phyloP scores from a whole-genome alignment of 2,797 vertebrate genomes.

The Onychomys leucogaster region DNA sequence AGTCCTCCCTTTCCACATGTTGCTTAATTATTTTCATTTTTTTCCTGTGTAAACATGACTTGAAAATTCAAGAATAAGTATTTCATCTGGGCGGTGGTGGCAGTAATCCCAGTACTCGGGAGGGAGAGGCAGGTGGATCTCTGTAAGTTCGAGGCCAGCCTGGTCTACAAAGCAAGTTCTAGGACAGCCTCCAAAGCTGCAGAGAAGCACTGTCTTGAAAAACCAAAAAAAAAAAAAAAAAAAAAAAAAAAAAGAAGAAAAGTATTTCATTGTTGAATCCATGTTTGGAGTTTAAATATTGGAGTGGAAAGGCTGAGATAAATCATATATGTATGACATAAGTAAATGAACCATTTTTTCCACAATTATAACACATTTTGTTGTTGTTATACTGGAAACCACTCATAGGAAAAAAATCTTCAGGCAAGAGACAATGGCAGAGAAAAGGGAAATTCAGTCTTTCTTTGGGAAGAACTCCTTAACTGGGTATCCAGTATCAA shows the following conservation, averaged over 20 bases:
- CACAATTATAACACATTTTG: background rate
- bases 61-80: background rate
- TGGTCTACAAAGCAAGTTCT: no score
- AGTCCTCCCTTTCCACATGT: background rate
- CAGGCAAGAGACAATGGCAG: background rate
- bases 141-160: no score
- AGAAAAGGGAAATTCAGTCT: background rate
- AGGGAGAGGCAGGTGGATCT: no score
- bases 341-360: background rate
- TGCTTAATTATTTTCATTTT: background rate
- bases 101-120: no score
- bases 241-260: no score
- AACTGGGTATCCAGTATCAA: background rate
- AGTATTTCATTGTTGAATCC: background rate
- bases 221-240: no score
- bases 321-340: accelerated
- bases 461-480: background rate
- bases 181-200: no score
- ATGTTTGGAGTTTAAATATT: background rate
- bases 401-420: background rate
- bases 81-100: no score
- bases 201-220: no score
- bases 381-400: background rate
- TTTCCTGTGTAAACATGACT: background rate
- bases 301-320: accelerated